Evolutionary conservation across 2,797 vertebrate genomes (phyloP).

Genomic region (Pseudomugil gertrudae): DNA sequence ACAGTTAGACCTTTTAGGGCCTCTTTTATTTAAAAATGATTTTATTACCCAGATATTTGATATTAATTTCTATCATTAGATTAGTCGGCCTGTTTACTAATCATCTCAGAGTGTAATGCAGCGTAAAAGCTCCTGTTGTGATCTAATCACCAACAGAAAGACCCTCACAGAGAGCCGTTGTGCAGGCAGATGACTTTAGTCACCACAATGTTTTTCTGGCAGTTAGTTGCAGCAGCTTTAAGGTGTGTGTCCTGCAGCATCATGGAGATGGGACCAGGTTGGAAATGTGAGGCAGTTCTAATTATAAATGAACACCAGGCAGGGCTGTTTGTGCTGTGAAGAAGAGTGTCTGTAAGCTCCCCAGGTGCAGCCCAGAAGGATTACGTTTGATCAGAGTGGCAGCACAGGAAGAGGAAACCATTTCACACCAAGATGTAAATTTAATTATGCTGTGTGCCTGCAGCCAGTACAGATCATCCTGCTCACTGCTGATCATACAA

Average conservation of each 20-base stretch:
- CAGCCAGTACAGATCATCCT: constrained; percentile 18
- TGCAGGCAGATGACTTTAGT: too few relatives aligned
- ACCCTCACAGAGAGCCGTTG: too few relatives aligned
- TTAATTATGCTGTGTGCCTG: constrained; percentile 29
- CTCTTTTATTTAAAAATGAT: too few relatives aligned
- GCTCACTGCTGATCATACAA: constrained; percentile 9
- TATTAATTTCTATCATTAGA: too few relatives aligned
- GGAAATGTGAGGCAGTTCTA: constrained; percentile 20
- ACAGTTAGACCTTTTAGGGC: too few relatives aligned
- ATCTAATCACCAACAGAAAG: background rate
- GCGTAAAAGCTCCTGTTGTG: background rate
- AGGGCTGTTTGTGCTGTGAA: background rate
- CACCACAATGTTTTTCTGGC: constrained; percentile 1
- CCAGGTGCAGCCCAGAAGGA: constrained; percentile 16
- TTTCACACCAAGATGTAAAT: constrained; percentile 46
- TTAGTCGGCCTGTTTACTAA: too few relatives aligned
- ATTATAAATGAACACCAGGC: constrained; percentile 40
- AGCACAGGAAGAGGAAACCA: constrained; percentile 38
- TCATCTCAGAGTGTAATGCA: too few relatives aligned
- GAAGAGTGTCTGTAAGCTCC: constrained; percentile 2
- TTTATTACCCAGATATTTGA: too few relatives aligned
- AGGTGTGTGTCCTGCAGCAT: constrained; percentile 13
- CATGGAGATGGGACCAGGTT: constrained; percentile 8
- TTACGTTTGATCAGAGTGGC: constrained; percentile 26
- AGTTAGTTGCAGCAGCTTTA: constrained; percentile 5